Evolutionary conservation across 2,797 vertebrate genomes (phyloP), one percentile per base, ranked within the genome.

Genomic region (Miichthys miiuy): DNA sequence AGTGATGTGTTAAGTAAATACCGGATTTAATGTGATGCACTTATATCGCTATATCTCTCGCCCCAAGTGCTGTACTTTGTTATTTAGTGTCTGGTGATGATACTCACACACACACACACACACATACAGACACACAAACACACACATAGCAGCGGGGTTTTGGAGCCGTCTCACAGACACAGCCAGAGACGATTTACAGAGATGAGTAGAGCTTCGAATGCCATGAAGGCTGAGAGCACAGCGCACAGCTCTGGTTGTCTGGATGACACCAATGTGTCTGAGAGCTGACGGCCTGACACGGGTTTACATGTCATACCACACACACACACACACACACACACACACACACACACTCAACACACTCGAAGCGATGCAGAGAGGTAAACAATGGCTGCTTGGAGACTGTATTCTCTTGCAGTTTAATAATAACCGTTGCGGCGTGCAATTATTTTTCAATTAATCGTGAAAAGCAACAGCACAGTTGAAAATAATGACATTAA

Each of bases 261-360:
- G 88, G 83, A 77, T 91, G 92, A 93, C 91, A 91, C 85, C 87
- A 83, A 89, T 89, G 91, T 91, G 90, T 92, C 89, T 90, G 77
- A 47, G 72, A 89, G 80, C 86, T 90, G 90, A 92, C 87, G 87
- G 90, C 79, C 90, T 90, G 91, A 91, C 91, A 87, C 62, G 44
- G 81, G 84, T 92, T 90, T 88, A 85, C 87, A 84, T 86, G 90
- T 93, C 86, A 86, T 55, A 80, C 64, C 82, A 76, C 84, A 87
- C 87, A 27, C 27, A 27, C 27, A 27, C 27, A 27, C 27, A 27
- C 27, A 27, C 27, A 27, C 27, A 27, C 27, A 27, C 27, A 27
- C 82, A 76, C 84, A 87, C 87, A 77, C 80, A 77, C 85, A 80
- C 79, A 78, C 77, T 27, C 74, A 25, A 71, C 86, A 72, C 80